Base-by-base conservation (phyloP, 2,888 invertebrate genomes). In the Lissocephala sabroskyi region DNA sequence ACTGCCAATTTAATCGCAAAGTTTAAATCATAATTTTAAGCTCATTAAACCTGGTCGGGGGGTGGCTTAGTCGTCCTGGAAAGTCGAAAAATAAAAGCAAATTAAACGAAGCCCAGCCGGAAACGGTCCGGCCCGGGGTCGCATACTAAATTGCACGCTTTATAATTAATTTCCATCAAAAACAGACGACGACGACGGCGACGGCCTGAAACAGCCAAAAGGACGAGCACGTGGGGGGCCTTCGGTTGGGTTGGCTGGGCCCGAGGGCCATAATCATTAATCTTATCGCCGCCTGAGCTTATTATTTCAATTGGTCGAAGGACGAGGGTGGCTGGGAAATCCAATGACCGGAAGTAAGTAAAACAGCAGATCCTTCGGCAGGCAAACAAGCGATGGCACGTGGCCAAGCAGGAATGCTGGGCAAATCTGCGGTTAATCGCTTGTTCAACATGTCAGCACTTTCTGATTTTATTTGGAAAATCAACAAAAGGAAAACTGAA, bases 211-310 rank as follows among this genome's bases (percentile, higher is more conserved):
- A 35, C 13, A 35, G 5, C 35, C 35, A 41, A 36, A 35, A 35
- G 32, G 41, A 39, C 36, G 45, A n/a, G n/a, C n/a, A n/a, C n/a
- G n/a, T n/a, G n/a, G n/a, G n/a, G n/a, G n/a, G n/a, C n/a, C n/a
- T n/a, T n/a, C n/a, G n/a, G n/a, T n/a, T n/a, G n/a, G n/a, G n/a
- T n/a, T n/a, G n/a, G n/a, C 30, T 14, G 18, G 33, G 16, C 37
- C 37, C 42, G 13, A 40, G 39, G 42, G 40, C 79, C 80, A 83
- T 84, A 84, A 84, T 83, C 84, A 83, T 84, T 84, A 84, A 84
- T 84, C 84, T 84, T 82, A 84, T 84, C 83, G 82, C 82, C 84
- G 83, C 84, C 84, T 83, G 75, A 74, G 79, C 80, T 80, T 81
- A 81, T 80, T 80, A 81, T 80, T 80, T 79, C 80, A 79, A 80